These are phyloP conservation scores for Onychostruthus taczanowskii DNA, from an alignment of 2,113 vertebrate genomes.

Conservation along the genomic window DNA sequence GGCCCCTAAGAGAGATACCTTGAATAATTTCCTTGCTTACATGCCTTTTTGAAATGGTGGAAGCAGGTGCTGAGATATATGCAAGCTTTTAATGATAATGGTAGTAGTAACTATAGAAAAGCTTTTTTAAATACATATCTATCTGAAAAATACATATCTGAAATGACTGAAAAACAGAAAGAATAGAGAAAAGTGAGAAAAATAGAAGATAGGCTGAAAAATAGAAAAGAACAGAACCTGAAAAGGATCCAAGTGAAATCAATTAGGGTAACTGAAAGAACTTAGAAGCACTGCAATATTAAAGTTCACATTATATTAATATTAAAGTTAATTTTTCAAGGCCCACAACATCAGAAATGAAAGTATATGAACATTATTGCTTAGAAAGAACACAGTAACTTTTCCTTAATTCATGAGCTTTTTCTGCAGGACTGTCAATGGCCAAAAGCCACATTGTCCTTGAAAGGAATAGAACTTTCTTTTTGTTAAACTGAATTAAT, in stretches of 20 bases:
- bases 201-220: background rate
- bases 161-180: background rate
- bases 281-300: background rate
- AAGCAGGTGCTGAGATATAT: background rate
- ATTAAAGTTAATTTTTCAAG: slow-evolving; percentile 15
- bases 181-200: background rate
- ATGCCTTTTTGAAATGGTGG: background rate
- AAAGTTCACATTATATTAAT: background rate
- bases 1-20: background rate
- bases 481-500: background rate
- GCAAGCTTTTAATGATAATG: background rate
- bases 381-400: background rate
- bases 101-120: background rate
- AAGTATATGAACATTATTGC: background rate
- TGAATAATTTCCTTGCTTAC: background rate
- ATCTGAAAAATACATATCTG: background rate
- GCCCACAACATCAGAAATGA: background rate
- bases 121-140: background rate
- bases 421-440: slow-evolving; percentile 7
- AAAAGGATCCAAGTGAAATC: background rate
- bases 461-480: background rate
- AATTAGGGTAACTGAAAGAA: background rate
- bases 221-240: background rate
- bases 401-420: slow-evolving; percentile 31
- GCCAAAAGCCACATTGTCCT: background rate